Conservation (phyloP, 2,113 vertebrate genomes). For the Syngnathoides biaculeatus region DNA sequence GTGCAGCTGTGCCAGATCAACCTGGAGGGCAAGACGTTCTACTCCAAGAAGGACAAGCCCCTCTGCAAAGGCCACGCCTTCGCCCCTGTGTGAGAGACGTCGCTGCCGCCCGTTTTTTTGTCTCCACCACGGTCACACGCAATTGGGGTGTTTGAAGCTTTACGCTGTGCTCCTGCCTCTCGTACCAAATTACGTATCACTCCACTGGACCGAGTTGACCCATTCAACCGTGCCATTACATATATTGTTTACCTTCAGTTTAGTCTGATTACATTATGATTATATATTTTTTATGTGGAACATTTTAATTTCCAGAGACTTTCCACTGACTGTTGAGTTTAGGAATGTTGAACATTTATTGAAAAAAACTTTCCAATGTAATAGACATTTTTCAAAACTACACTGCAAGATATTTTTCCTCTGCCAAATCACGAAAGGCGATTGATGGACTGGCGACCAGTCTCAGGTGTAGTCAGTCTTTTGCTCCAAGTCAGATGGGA, state of each 20-base stretch:
- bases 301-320: background rate
- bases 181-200: constrained; percentile 27
- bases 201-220: constrained; percentile 34
- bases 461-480: no score
- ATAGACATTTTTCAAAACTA: no score
- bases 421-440: no score
- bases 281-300: no score
- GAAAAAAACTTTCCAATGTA: background rate
- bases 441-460: no score
- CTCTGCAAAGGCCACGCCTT: constrained; percentile 99
- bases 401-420: no score
- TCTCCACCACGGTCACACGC: constrained; percentile 10
- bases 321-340: background rate
- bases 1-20: constrained; percentile 95
- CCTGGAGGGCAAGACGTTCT: constrained; percentile 99
- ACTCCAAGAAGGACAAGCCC: constrained; percentile 98
- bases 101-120: no score
- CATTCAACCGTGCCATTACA: background rate
- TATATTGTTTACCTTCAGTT: constrained; percentile 1
- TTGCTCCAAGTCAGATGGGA: no score
- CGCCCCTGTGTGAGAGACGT: constrained; percentile 82
- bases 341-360: background rate
- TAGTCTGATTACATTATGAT: background rate
- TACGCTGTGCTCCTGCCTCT: constrained; percentile 26
- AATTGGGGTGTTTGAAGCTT: constrained; percentile 39